Percentiles rank a stretch among this genome's conserved stretches.
phyloP scores from a whole-genome alignment of 2,797 vertebrate species.

The Ctenochaetus hawaiiensis region DNA sequence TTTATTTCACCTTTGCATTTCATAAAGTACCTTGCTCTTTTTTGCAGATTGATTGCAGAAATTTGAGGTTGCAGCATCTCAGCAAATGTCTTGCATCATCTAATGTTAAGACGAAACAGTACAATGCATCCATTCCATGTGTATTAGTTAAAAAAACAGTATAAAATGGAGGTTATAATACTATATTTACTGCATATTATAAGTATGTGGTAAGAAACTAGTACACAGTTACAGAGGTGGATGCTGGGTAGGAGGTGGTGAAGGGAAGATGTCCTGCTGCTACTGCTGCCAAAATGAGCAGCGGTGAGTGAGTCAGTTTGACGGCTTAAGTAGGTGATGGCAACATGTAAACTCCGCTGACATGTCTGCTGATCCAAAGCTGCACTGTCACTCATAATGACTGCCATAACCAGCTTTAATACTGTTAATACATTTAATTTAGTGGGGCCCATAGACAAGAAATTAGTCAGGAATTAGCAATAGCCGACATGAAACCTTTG shows the following conservation, averaged over 20 bases:
- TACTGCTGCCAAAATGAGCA: conserved; percentile 37
- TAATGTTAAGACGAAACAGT: background rate
- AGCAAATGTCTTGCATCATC: background rate
- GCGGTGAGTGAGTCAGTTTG: conserved; percentile 51
- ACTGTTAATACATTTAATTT: no score
- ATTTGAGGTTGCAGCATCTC: background rate
- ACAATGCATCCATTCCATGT: background rate
- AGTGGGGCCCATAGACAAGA: no score
- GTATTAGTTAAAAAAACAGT: background rate
- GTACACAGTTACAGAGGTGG: conserved; percentile 8
- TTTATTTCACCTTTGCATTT: conserved; percentile 4
- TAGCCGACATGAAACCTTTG: no score
- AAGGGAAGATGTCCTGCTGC: conserved; percentile 10
- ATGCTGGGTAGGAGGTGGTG: conserved; percentile 18
- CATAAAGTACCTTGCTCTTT: background rate
- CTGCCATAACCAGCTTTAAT: no score
- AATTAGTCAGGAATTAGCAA: no score
- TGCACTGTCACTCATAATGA: conserved; percentile 41
- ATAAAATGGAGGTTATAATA: background rate
- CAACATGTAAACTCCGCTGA: conserved; percentile 44
- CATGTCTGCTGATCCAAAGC: conserved; percentile 42
- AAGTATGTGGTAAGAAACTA: background rate
- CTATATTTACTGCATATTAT: background rate
- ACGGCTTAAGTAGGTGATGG: conserved; percentile 58
- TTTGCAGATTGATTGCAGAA: conserved; percentile 7